Evolutionary conservation across 2,797 vertebrate species (phyloP).

Genomic region (Hoplostethus atlanticus): DNA sequence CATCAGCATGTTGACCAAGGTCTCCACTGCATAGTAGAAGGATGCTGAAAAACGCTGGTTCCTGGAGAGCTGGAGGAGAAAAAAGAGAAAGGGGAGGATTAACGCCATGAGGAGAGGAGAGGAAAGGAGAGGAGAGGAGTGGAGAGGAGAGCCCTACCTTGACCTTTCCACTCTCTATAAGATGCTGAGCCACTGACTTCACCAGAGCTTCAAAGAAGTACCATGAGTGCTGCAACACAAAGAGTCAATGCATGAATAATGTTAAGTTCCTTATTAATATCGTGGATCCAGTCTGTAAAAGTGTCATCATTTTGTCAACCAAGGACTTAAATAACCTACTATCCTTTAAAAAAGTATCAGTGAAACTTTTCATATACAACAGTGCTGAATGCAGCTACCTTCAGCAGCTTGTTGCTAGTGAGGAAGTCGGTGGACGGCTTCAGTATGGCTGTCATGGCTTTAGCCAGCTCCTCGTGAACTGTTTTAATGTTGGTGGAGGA

Average conservation of each 20-base stretch:
- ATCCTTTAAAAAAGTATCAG: neutral
- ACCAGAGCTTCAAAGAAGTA: conserved; percentile 93
- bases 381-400: conserved; percentile 77
- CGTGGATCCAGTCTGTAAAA: no score
- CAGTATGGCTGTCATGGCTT: conserved; percentile 91
- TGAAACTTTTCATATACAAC: no score
- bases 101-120: neutral
- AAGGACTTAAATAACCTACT: no score
- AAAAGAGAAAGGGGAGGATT: neutral
- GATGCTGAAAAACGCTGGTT: conserved; percentile 92
- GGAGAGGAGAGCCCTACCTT: conserved; percentile 82
- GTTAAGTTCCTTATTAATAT: no score
- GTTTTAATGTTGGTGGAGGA: conserved; percentile 85
- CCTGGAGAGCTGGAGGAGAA: conserved; percentile 82
- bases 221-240: conserved; percentile 89
- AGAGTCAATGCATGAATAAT: conserved; percentile 1
- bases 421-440: conserved; percentile 92
- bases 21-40: conserved; percentile 91
- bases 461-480: conserved; percentile 90
- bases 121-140: neutral
- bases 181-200: conserved; percentile 92
- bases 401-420: conserved; percentile 92
- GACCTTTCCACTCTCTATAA: conserved; percentile 90
- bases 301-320: no score
- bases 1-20: conserved; percentile 90